Conservation (phyloP, 92 coral and sea anemone genomes). For the Parazoanthus darwini region DNA sequence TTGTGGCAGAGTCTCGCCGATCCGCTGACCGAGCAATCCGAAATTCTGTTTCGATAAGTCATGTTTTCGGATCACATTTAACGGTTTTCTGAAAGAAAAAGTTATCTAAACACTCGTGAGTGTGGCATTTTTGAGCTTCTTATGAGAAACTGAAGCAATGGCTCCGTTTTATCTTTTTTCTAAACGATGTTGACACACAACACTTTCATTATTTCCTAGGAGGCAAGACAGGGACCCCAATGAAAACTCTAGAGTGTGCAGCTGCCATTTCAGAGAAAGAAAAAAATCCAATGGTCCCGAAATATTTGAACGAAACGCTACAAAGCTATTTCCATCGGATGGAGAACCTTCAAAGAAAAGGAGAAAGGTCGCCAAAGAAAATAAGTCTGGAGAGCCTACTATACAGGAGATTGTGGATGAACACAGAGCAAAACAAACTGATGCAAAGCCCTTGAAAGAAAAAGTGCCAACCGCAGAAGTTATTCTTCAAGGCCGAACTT, state of each 20-base stretch:
- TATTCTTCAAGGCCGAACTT: slow-evolving; percentile 42
- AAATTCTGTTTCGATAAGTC: background rate
- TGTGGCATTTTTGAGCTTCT: background rate
- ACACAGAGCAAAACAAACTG: background rate
- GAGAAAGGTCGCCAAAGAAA: slow-evolving; percentile 9
- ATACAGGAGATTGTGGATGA: background rate
- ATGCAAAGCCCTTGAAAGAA: background rate
- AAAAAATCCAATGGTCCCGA: slow-evolving; percentile 42
- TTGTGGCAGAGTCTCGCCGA: background rate
- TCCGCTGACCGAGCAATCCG: background rate
- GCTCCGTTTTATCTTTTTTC: background rate
- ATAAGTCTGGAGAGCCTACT: background rate
- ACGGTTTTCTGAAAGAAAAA: background rate
- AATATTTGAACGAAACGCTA: slow-evolving; percentile 32
- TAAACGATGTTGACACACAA: background rate
- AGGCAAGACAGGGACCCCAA: slow-evolving; percentile 32
- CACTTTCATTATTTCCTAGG: background rate
- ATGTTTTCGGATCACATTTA: background rate
- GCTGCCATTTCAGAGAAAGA: slow-evolving; percentile 50
- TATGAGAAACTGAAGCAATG: background rate
- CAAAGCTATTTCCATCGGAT: slow-evolving; percentile 35
- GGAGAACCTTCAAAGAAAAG: slow-evolving; percentile 21
- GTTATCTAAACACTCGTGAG: background rate
- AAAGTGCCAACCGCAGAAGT: slow-evolving; percentile 31
- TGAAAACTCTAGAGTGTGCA: slow-evolving; percentile 25